These are phyloP conservation scores for Harpagus bidentatus DNA, from an alignment of 2,113 vertebrate genomes.

Conservation along the genomic window DNA sequence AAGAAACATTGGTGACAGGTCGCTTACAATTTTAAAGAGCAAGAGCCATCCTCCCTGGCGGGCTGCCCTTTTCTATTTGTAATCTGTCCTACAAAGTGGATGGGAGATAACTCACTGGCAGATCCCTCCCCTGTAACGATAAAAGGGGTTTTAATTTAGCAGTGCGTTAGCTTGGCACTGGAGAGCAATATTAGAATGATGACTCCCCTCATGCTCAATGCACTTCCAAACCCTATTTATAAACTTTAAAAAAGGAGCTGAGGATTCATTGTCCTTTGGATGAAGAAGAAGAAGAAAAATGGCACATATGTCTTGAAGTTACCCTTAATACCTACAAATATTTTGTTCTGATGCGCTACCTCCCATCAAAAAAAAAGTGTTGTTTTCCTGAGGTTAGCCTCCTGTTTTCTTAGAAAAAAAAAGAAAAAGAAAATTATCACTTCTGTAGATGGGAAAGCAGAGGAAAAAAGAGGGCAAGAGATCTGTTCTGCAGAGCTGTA, in stretches of 20 bases:
- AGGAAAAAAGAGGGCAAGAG: background rate
- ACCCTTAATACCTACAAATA: background rate
- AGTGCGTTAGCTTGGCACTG: background rate
- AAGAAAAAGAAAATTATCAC: background rate
- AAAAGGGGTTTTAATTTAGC: conserved; percentile 19
- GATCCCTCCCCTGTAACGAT: background rate
- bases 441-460: background rate
- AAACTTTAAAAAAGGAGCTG: background rate
- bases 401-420: background rate
- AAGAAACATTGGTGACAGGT: background rate
- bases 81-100: background rate
- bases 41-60: background rate
- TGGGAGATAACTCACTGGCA: background rate
- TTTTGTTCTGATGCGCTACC: background rate
- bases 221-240: background rate
- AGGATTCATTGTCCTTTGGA: background rate
- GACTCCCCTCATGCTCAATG: background rate
- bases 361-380: background rate
- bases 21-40: background rate
- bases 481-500: background rate
- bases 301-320: background rate
- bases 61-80: conserved; percentile 25
- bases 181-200: background rate
- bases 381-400: background rate
- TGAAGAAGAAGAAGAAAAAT: background rate